Evolutionary conservation across 1,140 invertebrate genomes (phyloP).

Genomic region (Leptinotarsa defecta): DNA sequence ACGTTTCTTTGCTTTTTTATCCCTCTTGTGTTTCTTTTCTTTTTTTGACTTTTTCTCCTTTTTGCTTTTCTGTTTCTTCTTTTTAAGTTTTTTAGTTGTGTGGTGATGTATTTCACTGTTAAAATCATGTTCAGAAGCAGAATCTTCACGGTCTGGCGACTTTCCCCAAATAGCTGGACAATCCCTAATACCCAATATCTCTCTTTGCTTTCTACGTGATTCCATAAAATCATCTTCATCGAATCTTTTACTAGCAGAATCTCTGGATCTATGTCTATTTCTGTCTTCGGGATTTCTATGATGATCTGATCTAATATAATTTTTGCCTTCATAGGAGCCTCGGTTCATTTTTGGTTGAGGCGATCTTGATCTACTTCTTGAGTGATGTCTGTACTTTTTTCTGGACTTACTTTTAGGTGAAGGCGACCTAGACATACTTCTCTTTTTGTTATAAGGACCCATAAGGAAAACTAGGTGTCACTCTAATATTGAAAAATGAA

Average conservation of each 20-base stretch:
- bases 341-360: constrained; percentile 1
- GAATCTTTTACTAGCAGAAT: constrained; percentile 30
- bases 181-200: constrained; percentile 72
- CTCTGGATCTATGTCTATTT: constrained; percentile 21
- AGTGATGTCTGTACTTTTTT: not conserved
- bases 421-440: not conserved
- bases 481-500: too few species aligned
- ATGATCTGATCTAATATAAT: constrained; percentile 3
- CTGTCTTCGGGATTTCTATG: not conserved
- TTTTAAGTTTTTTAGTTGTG: constrained; percentile 47
- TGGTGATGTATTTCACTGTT: constrained; percentile 56
- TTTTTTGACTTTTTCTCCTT: constrained; percentile 58
- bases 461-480: not conserved
- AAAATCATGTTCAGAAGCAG: constrained; percentile 21
- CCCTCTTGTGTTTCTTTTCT: constrained; percentile 58
- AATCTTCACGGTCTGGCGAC: constrained; percentile 67
- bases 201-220: constrained; percentile 69
- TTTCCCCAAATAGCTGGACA: constrained; percentile 72
- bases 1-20: constrained; percentile 54
- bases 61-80: constrained; percentile 57
- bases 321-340: not conserved
- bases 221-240: constrained; percentile 65
- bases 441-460: not conserved
- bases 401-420: not conserved
- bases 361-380: constrained; percentile 20